Evolutionary conservation across 1,140 invertebrate genomes (phyloP), one percentile per base, ranked within the genome.

Genomic region (Pectinophora gossypiella): DNA sequence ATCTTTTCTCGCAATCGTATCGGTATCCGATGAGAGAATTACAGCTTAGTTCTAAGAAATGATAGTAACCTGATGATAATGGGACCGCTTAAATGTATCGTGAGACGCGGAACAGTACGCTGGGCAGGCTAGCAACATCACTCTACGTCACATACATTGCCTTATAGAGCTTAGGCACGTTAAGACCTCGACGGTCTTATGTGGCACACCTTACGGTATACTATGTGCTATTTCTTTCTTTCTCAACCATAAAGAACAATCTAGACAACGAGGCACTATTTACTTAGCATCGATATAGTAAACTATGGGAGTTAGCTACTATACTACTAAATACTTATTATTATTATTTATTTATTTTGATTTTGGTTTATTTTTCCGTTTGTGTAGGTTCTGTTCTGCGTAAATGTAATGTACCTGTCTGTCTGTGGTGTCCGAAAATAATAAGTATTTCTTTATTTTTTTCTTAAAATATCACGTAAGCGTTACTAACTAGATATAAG

Each of bases 201-300:
- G 36, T 40, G 16, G 36, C 36, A 15, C 36, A 40, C 36, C 36
- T 40, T 40, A 40, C 36, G 36, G 36, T 40, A 40, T 1, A 40
- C 16, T 13, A 13, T 15, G 36, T 6, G 10, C 36, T 6, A 40
- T 15, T 13, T 40, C 36, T 6, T 40, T 40, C 12, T 40, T 40
- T 15, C 36, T 40, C n/a, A 32, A 32, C 9, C 27, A 32, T 9
- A 32, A 32, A 32, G 27, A 32, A 32, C 27, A 12, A 12, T 32
- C 27, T 32, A 32, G 27, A 32, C 27, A 16, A 16, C 10, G 18
- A 13, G 38, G 38, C 38, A 40, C 23, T 27, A 5, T 27, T 27
- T 27, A 27, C n/a, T n/a, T n/a, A n/a, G n/a, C n/a, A n/a, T n/a
- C n/a, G n/a, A n/a, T n/a, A n/a, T n/a, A n/a, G n/a, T n/a, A n/a